Evolutionary conservation across 2,113 vertebrate genomes (phyloP).

Genomic region (Psilopsiagon aurifrons): DNA sequence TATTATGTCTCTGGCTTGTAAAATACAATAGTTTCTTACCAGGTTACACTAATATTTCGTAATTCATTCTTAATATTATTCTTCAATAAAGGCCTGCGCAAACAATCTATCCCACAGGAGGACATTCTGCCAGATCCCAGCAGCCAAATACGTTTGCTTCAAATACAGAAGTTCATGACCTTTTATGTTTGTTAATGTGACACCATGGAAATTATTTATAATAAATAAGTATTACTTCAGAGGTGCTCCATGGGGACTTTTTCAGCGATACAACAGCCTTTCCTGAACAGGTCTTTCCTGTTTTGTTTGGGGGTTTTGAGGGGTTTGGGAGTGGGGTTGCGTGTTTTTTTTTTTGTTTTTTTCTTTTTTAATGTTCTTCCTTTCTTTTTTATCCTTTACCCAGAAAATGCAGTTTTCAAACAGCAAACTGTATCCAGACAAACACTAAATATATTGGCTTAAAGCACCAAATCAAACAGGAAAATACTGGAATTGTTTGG

Average conservation of each 20-base stretch:
- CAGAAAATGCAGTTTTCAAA: neutral
- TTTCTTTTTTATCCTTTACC: neutral
- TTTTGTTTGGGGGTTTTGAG: neutral
- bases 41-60: slow-evolving; percentile 72
- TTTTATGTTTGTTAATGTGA: slow-evolving; percentile 71
- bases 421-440: neutral
- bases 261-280: slow-evolving; percentile 5
- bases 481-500: neutral
- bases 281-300: slow-evolving; percentile 57
- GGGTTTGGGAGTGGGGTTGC: neutral
- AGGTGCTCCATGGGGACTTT: slow-evolving; percentile 31
- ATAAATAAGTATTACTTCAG: slow-evolving; percentile 44
- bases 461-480: neutral
- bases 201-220: slow-evolving; percentile 71
- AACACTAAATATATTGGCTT: neutral
- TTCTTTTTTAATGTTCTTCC: neutral
- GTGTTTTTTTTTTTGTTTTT: neutral
- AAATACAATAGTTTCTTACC: slow-evolving; percentile 62
- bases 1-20: slow-evolving; percentile 57
- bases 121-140: slow-evolving; percentile 72
- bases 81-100: slow-evolving; percentile 72
- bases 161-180: slow-evolving; percentile 72
- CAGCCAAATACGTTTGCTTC: slow-evolving; percentile 75
- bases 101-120: slow-evolving; percentile 72
- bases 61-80: slow-evolving; percentile 66